Percentiles rank a stretch among this genome's conserved stretches.
Conservation (phyloP, 1,140 invertebrate species). For the Tetramorium parvispinum region DNA sequence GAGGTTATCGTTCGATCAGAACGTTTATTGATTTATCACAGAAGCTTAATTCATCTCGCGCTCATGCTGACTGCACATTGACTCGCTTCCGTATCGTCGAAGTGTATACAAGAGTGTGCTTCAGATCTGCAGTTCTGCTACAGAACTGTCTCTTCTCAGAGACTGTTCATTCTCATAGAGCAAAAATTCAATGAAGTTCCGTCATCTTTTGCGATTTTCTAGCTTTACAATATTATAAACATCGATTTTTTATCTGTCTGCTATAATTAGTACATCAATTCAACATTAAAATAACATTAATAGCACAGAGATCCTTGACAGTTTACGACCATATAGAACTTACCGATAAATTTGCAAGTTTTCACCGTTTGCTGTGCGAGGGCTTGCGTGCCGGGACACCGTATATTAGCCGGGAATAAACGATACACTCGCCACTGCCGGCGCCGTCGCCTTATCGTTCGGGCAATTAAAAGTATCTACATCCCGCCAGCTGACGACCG, state of each 20-base stretch:
- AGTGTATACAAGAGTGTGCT: background rate
- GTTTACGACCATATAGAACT: background rate
- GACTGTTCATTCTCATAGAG: background rate
- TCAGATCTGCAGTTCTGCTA: background rate
- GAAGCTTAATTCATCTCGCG: background rate
- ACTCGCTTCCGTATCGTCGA: background rate
- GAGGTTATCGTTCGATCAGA: constrained; percentile 10
- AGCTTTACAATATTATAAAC: too few species aligned
- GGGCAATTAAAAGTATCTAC: constrained; percentile 36
- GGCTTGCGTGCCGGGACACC: constrained; percentile 4
- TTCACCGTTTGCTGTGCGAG: background rate
- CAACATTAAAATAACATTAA: background rate
- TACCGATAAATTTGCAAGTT: background rate
- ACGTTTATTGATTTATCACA: constrained; percentile 40
- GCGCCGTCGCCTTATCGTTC: constrained; percentile 29
- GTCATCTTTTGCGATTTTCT: background rate
- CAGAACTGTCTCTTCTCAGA: background rate
- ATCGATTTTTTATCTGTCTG: too few species aligned
- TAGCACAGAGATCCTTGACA: background rate
- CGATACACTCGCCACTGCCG: constrained; percentile 12
- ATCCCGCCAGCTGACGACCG: constrained; percentile 21
- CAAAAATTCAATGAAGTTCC: background rate
- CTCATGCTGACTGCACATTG: background rate
- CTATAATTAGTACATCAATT: too few species aligned
- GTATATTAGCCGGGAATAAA: constrained; percentile 26